Percentiles rank a stretch among this genome's conserved stretches.
Conservation (phyloP, 1,140 invertebrate species). For the Drusus annulatus region DNA sequence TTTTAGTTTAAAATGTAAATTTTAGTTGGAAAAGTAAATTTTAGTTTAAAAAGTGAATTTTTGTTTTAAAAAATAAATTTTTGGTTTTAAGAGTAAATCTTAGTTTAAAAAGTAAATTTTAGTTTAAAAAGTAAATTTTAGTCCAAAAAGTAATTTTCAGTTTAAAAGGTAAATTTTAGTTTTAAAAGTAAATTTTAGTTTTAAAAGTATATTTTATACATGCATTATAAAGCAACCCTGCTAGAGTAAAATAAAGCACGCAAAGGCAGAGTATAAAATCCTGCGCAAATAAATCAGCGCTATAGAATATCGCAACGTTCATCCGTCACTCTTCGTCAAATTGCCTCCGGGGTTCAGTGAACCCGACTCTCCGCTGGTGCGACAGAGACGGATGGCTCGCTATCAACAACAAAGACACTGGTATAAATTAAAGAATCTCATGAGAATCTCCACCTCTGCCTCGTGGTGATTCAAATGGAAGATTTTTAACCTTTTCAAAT, state of each 20-base stretch:
- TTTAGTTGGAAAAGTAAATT: too few relatives aligned
- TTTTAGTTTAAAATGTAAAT: too few relatives aligned
- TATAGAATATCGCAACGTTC: constrained; percentile 33
- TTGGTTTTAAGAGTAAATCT: too few relatives aligned
- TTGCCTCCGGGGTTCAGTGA: constrained; percentile 9
- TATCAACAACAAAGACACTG: constrained; percentile 37
- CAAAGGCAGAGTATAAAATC: background rate
- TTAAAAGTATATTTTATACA: too few relatives aligned
- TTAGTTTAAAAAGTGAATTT: too few relatives aligned
- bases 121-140: too few relatives aligned
- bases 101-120: too few relatives aligned
- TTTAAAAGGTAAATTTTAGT: too few relatives aligned
- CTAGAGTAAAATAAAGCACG: background rate
- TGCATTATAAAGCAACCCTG: background rate
- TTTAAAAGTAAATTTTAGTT: too few relatives aligned
- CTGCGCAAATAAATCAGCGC: constrained; percentile 15
- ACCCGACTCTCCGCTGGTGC: background rate
- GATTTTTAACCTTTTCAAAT: constrained; percentile 19
- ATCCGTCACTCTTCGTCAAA: constrained; percentile 36
- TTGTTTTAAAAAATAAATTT: too few relatives aligned
- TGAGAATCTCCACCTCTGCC: constrained; percentile 20
- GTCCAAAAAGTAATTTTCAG: too few relatives aligned
- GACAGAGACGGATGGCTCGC: constrained; percentile 36
- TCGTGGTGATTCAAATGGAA: constrained; percentile 18
- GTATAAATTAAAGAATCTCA: constrained; percentile 29